Conservation (phyloP, 2,113 vertebrate genomes). For the Perca flavescens region DNA sequence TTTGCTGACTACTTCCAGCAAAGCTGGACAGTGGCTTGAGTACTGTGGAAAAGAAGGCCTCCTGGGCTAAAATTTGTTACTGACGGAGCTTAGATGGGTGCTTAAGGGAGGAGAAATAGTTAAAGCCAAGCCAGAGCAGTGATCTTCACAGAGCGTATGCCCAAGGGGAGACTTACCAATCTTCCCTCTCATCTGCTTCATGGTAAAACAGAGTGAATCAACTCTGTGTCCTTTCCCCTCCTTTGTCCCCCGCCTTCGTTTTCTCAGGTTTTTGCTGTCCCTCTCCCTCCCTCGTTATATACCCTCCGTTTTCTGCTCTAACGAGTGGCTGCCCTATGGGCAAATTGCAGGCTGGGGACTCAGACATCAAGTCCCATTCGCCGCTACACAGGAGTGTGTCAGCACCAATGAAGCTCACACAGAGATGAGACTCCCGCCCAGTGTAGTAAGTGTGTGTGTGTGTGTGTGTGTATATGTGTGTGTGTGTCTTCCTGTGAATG, state of each 20-base stretch:
- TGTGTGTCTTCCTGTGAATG: constrained; percentile 26
- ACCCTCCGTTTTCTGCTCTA: constrained; percentile 68
- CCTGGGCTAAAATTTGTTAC: constrained; percentile 42
- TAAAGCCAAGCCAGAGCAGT: constrained; percentile 41
- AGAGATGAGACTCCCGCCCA: constrained; percentile 55
- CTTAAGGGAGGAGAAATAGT: constrained; percentile 48
- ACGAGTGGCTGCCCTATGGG: constrained; percentile 76
- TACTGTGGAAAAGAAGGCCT: constrained; percentile 24
- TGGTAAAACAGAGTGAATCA: constrained; percentile 52
- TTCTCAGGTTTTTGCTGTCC: constrained; percentile 38
- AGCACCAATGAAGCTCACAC: constrained; percentile 75
- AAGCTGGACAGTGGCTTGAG: constrained; percentile 26
- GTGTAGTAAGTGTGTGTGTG: constrained; percentile 31
- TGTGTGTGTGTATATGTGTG: constrained; percentile 40
- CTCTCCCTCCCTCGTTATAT: constrained; percentile 40
- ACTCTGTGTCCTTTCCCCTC: constrained; percentile 44
- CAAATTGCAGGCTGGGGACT: constrained; percentile 66
- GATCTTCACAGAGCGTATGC: constrained; percentile 50
- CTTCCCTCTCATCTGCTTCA: constrained; percentile 37
- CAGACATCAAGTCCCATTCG: constrained; percentile 79
- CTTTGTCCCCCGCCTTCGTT: constrained; percentile 35
- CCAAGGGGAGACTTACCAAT: constrained; percentile 55
- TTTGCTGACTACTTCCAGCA: constrained; percentile 2
- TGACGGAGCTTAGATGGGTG: constrained; percentile 37
- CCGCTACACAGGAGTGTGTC: constrained; percentile 72